Base-by-base conservation (phyloP, 2,888 invertebrate genomes). In the Iselma pallidipennis region DNA sequence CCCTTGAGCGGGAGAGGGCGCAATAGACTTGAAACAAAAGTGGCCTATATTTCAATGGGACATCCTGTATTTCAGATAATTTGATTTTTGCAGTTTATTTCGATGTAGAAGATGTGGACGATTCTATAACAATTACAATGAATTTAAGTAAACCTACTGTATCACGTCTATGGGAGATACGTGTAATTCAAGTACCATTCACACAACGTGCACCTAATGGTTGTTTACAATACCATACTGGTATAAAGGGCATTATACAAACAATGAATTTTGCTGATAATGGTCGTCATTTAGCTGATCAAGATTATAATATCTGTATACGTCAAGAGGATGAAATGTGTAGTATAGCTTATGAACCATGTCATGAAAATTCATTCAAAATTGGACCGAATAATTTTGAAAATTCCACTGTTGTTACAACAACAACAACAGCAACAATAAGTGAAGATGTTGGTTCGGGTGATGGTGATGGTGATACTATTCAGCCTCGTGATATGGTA, bases 191-290 rank as follows among this genome's bases (percentile, higher is more conserved):
- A 81, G 85, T 94, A 26, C 91, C 90, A 0, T 90, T 94, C 49
- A 89, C 88, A 19, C 86, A 91, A 72, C 83, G 91, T 1, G 91
- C 92, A 0, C 94, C 94, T 0, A 87, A 88, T 21, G 89, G 89
- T 14, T 94, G 94, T 73, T 80, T 91, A 45, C 94, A 94, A 79
- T 92, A 91, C 74, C 87, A 86, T 73, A 61, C 57, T 67, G 73
- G 74, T 12, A 25, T 12, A 54, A 56, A 73, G 83, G 89, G 89
- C 4, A 82, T 85, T 9, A 85, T 91, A 64, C 87, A 88, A 80
- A 92, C 92, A 0, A 89, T 93, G 80, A 94, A 94, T 80, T 94
- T 89, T 76, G 90, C 92, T 0, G 88, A 89, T 25, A 94, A 94
- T 74, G 94, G 94, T 0, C 86, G 94, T 0, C 92, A 92, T 75